Evolutionary conservation across 2,113 vertebrate species (phyloP).

Genomic region (Phasianus colchicus): DNA sequence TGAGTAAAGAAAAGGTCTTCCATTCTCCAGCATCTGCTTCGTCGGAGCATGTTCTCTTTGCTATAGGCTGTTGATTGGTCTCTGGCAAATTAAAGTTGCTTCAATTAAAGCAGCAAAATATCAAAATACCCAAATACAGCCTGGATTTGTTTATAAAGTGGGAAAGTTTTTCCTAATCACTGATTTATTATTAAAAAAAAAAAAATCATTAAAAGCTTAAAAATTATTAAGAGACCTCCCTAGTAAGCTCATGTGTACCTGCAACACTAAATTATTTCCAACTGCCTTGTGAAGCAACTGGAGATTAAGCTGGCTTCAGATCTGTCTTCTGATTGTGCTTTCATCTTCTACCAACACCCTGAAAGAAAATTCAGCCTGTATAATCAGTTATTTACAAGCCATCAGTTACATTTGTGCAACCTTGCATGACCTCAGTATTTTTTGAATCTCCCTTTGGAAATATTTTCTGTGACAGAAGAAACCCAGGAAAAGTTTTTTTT

Average conservation of each 20-base stretch:
- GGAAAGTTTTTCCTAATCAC: slow-evolving; percentile 5
- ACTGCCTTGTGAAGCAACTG: slow-evolving; percentile 5
- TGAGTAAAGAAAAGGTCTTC: slow-evolving; percentile 40
- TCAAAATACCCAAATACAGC: neutral
- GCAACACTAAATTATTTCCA: slow-evolving; percentile 38
- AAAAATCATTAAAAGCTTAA: slow-evolving; percentile 60
- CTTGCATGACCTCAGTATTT: neutral
- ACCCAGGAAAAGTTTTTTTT: neutral
- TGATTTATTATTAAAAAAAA: slow-evolving; percentile 60
- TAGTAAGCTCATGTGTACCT: slow-evolving; percentile 29
- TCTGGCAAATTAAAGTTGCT: slow-evolving; percentile 16
- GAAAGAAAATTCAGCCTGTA: slow-evolving; percentile 44
- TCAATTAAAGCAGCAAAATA: slow-evolving; percentile 34
- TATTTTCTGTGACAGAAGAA: neutral
- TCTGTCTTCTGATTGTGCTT: slow-evolving; percentile 40
- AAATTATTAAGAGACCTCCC: slow-evolving; percentile 41
- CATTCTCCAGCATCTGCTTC: slow-evolving; percentile 34
- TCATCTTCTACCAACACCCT: slow-evolving; percentile 28
- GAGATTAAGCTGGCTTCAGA: slow-evolving; percentile 30
- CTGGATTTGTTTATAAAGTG: slow-evolving; percentile 9
- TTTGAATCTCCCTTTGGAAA: neutral
- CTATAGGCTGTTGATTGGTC: neutral
- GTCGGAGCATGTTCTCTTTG: neutral
- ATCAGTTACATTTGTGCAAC: neutral
- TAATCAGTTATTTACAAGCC: slow-evolving; percentile 34